A percentile compares a stretch with the other conserved stretches of the same genome.
Conservation (phyloP, 2,113 vertebrate species). For the Microtus montanus region DNA sequence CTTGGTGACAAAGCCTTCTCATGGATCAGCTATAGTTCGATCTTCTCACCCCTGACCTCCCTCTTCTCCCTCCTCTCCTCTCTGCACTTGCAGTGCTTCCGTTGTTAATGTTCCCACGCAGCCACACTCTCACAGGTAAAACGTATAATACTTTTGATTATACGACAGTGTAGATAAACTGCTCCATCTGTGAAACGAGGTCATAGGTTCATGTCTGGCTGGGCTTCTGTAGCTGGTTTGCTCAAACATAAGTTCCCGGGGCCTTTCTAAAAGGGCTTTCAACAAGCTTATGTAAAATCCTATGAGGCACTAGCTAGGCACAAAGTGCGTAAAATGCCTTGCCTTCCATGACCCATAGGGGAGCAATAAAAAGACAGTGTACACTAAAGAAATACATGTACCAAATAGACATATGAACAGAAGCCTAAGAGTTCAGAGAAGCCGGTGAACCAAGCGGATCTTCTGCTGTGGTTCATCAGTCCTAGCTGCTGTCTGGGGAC, state of each 20-base stretch:
- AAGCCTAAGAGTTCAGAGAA: not conserved
- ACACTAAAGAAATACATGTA: not conserved
- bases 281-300: not conserved
- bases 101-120: not conserved
- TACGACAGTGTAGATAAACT: not conserved
- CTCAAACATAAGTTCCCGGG: not conserved
- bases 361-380: not conserved
- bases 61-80: not conserved
- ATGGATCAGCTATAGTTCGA: not conserved
- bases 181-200: not conserved
- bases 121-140: slow-evolving; percentile 6
- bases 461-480: not conserved
- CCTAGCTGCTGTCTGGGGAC: not conserved
- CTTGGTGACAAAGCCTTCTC: not conserved
- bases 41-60: no score
- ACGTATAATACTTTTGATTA: not conserved
- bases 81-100: not conserved
- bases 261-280: not conserved
- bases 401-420: not conserved
- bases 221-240: not conserved
- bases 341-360: not conserved
- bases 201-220: not conserved
- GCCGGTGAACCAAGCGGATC: accelerated
- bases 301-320: not conserved
- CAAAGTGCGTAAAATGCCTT: not conserved